Evolutionary conservation across 2,888 invertebrate species (phyloP).

Genomic region (Ethmia dodecea): DNA sequence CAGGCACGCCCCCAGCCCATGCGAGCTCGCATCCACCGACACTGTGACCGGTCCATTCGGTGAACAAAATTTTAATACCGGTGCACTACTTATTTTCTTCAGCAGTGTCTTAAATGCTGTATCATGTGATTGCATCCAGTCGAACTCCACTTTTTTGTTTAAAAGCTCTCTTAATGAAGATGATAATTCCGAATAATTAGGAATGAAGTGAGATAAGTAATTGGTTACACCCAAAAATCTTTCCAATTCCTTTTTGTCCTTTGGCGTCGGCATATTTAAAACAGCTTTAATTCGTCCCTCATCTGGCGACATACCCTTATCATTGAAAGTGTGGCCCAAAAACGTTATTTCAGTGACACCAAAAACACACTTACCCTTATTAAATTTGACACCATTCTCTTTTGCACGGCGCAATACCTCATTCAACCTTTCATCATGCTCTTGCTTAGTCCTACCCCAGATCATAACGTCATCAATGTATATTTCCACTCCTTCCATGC

Average conservation of each 20-base stretch:
- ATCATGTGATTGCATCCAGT: slow-evolving; percentile 5
- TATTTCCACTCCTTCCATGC: slow-evolving; percentile 8
- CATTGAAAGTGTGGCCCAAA: slow-evolving; percentile 5
- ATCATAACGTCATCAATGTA: slow-evolving; percentile 10
- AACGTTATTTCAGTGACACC: slow-evolving; percentile 3
- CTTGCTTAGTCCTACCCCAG: slow-evolving; percentile 6
- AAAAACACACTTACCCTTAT: slow-evolving; percentile 6
- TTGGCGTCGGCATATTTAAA: not conserved
- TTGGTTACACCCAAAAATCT: slow-evolving; percentile 6
- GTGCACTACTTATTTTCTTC: slow-evolving; percentile 5
- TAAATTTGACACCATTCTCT: slow-evolving; percentile 8
- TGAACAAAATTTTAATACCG: slow-evolving; percentile 8
- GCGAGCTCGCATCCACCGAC: slow-evolving; percentile 8
- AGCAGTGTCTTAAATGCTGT: slow-evolving; percentile 4
- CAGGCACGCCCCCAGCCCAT: slow-evolving; percentile 10
- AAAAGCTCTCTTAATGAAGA: slow-evolving; percentile 8
- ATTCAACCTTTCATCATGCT: slow-evolving; percentile 12
- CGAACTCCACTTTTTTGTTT: slow-evolving; percentile 4
- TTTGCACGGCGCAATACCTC: slow-evolving; percentile 4
- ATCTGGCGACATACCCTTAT: slow-evolving; percentile 5
- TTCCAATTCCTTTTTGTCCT: slow-evolving; percentile 2
- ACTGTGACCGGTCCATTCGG: slow-evolving; percentile 9
- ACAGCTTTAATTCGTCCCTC: slow-evolving; percentile 1
- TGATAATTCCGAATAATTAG: slow-evolving; percentile 6
- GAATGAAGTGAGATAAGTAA: slow-evolving; percentile 7